Conservation (phyloP, 2,797 vertebrate genomes). For the Aselliscus stoliczkanus region DNA sequence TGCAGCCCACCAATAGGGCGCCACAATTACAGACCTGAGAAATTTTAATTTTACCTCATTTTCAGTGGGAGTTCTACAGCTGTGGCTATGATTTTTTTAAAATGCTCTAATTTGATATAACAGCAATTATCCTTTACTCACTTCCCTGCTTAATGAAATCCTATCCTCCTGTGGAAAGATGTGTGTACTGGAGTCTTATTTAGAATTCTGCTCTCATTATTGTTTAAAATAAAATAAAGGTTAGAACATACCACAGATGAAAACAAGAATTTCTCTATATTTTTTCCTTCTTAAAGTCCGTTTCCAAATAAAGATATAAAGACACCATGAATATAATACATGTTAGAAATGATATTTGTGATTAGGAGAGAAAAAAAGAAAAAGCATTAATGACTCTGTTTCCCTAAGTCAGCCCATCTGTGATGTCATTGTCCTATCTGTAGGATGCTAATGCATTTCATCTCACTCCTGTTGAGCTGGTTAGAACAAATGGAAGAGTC, state of each 20-base stretch:
- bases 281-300: neutral
- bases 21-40: neutral
- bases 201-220: conserved; percentile 15
- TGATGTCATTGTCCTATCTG: neutral
- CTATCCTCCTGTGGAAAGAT: neutral
- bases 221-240: neutral
- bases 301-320: conserved; percentile 16
- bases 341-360: neutral
- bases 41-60: conserved; percentile 56
- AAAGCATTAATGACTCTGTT: neutral
- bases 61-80: conserved; percentile 33
- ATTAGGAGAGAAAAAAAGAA: neutral
- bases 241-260: neutral
- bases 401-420: neutral
- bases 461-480: neutral
- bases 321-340: neutral
- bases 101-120: conserved; percentile 43
- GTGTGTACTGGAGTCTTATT: neutral
- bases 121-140: neutral
- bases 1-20: neutral
- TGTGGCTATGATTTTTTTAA: conserved; percentile 27
- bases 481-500: neutral
- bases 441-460: neutral
- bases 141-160: neutral
- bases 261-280: neutral